phyloP scores from a whole-genome alignment of 2,113 vertebrate genomes.

The Sebastes fasciatus region DNA sequence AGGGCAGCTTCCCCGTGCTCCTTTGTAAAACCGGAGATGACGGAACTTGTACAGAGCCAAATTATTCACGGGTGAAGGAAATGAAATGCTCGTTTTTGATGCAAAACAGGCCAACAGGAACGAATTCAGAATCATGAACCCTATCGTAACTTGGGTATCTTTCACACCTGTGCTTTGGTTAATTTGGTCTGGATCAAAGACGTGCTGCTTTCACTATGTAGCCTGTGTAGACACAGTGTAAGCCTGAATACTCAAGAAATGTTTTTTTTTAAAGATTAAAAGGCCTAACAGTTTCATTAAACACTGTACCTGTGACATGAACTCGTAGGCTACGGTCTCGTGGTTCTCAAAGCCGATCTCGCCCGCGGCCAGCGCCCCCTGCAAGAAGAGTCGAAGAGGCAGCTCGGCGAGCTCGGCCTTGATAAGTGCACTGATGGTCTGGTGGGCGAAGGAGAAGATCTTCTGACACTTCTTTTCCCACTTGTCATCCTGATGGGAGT shows the following conservation, averaged over 20 bases:
- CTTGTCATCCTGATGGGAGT: constrained; percentile 92
- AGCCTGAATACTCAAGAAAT: not conserved
- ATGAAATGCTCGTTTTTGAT: too few relatives aligned
- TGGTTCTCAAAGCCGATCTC: constrained; percentile 99
- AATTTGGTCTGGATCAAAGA: not conserved
- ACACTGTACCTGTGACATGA: constrained; percentile 95
- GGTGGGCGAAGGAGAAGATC: constrained; percentile 98
- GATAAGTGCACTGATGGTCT: constrained; percentile 98
- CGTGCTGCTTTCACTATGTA: not conserved
- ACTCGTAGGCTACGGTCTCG: constrained; percentile 98
- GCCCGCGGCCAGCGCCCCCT: constrained; percentile 95
- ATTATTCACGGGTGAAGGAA: too few relatives aligned
- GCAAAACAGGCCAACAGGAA: not conserved
- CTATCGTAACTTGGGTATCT: not conserved
- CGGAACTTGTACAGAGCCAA: too few relatives aligned
- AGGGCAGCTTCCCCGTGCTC: too few relatives aligned
- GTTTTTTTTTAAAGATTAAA: not conserved
- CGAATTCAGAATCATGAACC: not conserved
- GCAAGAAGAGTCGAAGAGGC: constrained; percentile 95
- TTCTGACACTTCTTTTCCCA: constrained; percentile 99
- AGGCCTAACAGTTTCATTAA: not conserved
- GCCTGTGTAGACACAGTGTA: not conserved
- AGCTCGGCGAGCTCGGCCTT: constrained; percentile 97
- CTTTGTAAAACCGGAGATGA: too few relatives aligned
- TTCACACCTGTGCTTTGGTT: not conserved